Percentiles rank a stretch among this genome's conserved stretches.
phyloP scores from a whole-genome alignment of 1,140 invertebrate genomes.

The Ephestia elutella region DNA sequence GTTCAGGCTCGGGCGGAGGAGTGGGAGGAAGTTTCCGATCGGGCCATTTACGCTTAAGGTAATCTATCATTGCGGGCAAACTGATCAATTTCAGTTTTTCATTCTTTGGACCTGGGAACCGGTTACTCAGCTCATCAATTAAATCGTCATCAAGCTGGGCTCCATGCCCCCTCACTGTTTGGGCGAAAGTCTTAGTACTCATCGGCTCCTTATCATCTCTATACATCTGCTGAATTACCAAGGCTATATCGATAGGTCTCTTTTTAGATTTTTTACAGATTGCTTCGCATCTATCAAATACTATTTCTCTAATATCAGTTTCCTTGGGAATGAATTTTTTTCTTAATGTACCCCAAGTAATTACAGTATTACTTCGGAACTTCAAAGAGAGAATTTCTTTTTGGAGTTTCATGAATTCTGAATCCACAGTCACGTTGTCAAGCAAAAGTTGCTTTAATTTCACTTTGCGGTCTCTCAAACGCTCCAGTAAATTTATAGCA shows the following conservation, averaged over 20 bases:
- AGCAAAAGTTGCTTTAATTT: constrained; percentile 37
- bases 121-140: background rate
- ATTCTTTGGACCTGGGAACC: constrained; percentile 6
- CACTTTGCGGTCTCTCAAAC: constrained; percentile 28
- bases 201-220: background rate
- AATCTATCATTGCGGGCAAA: constrained; percentile 40
- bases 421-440: constrained; percentile 34
- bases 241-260: background rate
- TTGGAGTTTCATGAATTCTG: constrained; percentile 25
- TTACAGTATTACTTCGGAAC: constrained; percentile 30
- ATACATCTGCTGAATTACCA: background rate
- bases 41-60: constrained; percentile 53
- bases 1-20: constrained; percentile 42
- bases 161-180: background rate
- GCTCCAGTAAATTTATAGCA: constrained; percentile 26
- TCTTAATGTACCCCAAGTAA: constrained; percentile 28
- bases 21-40: constrained; percentile 49
- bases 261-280: constrained; percentile 5
- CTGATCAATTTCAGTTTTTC: constrained; percentile 36
- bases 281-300: constrained; percentile 4
- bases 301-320: constrained; percentile 37
- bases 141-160: constrained; percentile 4
- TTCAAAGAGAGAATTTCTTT: constrained; percentile 23
- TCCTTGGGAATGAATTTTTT: constrained; percentile 22
- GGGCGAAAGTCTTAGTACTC: background rate